Base-by-base conservation (phyloP, 2,888 invertebrate species). In the Acanthosepion lycidas region DNA sequence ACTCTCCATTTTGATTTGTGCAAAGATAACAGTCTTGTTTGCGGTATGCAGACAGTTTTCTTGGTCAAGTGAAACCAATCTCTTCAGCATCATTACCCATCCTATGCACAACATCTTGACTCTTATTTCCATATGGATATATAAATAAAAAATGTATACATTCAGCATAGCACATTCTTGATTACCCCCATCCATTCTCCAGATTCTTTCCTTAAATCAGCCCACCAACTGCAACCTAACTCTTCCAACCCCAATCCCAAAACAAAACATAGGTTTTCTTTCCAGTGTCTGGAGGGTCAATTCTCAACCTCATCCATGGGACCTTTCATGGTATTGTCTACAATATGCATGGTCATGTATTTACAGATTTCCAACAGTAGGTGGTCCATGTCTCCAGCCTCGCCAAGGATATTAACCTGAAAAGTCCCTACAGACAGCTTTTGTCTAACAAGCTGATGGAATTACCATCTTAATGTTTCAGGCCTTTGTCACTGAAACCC, bases 261-360 rank as follows among this genome's bases (percentile, higher is more conserved):
- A n/a, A 78, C 78, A n/a, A 78, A 78, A 78, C 78, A 78, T 59
- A 59, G 59, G 78, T n/a, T 78, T 78, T 78, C 78, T 78, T 33
- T 78, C n/a, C 78, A 78, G 78, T 78, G 78, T 78, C 78, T n/a
- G 15, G n/a, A n/a, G n/a, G 78, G 78, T 78, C 78, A 78, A 78
- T 78, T n/a, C n/a, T 78, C n/a, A 33, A 78, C 78, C 78, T 33
- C 33, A 78, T 78, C 78, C 78, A 33, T 78, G 78, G 78, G 78
- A 78, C 78, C 78, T 33, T 33, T 78, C 78, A n/a, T 78, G 78
- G 78, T 78, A 78, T 78, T 78, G 78, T 78, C 78, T 78, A 78
- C 78, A n/a, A 78, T 78, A 78, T 78, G 78, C 78, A n/a, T 78
- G 78, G 78, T 78, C 78, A 78, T 78, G 78, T 78, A 78, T n/a